Evolutionary conservation across 2,113 vertebrate species (phyloP).

Genomic region (Cololabis saira): DNA sequence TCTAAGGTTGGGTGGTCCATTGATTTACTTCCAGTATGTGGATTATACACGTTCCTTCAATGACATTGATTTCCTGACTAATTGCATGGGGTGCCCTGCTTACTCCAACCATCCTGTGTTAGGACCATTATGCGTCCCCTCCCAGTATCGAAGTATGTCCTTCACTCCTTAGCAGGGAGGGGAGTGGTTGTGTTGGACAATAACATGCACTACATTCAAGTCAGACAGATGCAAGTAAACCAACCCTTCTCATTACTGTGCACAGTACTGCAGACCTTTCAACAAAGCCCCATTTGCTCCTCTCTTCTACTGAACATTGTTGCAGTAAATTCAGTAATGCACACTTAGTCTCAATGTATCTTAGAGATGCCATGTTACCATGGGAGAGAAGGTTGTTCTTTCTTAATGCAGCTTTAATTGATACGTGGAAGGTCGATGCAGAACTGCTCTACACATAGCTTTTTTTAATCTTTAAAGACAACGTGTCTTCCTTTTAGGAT

Average conservation of each 20-base stretch:
- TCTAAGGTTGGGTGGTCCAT: conserved; percentile 55
- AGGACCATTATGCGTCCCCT: conserved; percentile 16
- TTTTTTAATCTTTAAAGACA: neutral
- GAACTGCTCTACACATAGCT: neutral
- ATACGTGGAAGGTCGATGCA: conserved; percentile 14
- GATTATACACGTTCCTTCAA: conserved; percentile 18
- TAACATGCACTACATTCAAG: conserved; percentile 4
- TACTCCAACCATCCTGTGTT: neutral
- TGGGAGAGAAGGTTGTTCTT: conserved; percentile 9
- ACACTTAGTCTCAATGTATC: conserved; percentile 28
- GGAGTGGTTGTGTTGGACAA: conserved; percentile 46
- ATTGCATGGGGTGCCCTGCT: conserved; percentile 20
- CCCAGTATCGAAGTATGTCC: conserved; percentile 18
- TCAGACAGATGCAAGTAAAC: conserved; percentile 24
- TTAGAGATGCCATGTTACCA: conserved; percentile 15
- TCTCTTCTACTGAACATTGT: conserved; percentile 21
- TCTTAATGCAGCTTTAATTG: conserved; percentile 52
- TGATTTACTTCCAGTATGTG: conserved; percentile 45
- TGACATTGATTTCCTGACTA: conserved; percentile 49
- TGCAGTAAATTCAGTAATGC: conserved; percentile 43
- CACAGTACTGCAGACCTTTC: conserved; percentile 10
- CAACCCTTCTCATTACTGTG: conserved; percentile 37
- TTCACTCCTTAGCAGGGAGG: conserved; percentile 17
- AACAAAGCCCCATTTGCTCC: conserved; percentile 15
- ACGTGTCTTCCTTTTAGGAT: conserved; percentile 17